These are phyloP conservation scores for Potorous gilbertii DNA, from an alignment of 2,797 vertebrate species.

Conservation along the genomic window DNA sequence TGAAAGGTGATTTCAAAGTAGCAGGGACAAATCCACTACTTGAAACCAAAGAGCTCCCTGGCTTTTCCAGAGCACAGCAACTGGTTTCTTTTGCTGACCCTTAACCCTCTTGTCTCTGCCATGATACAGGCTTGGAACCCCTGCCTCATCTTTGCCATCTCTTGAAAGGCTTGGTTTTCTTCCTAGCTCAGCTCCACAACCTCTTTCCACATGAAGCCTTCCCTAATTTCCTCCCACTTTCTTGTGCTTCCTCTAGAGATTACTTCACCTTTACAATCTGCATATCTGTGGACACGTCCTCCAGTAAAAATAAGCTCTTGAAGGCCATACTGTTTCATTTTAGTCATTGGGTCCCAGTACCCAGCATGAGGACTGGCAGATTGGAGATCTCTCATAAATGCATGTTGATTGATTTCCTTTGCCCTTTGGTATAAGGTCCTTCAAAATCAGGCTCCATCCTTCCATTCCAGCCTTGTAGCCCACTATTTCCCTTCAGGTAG, in stretches of 20 bases:
- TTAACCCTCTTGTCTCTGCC: background rate
- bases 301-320: background rate
- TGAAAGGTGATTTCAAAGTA: background rate
- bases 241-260: background rate
- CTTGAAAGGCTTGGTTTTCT: background rate
- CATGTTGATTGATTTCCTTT: background rate
- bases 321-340: no score
- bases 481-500: background rate
- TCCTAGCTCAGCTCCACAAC: background rate
- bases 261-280: background rate
- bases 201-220: background rate
- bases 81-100: background rate
- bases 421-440: background rate
- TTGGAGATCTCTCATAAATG: background rate
- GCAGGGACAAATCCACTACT: background rate
- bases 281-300: background rate
- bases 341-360: background rate
- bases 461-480: background rate
- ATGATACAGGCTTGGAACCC: background rate
- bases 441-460: background rate
- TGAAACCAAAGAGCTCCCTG: background rate
- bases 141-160: background rate
- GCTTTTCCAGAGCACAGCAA: background rate
- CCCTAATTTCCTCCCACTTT: background rate
- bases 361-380: background rate